phyloP scores from a whole-genome alignment of 2,888 invertebrate species.

The Watsonalla binaria region DNA sequence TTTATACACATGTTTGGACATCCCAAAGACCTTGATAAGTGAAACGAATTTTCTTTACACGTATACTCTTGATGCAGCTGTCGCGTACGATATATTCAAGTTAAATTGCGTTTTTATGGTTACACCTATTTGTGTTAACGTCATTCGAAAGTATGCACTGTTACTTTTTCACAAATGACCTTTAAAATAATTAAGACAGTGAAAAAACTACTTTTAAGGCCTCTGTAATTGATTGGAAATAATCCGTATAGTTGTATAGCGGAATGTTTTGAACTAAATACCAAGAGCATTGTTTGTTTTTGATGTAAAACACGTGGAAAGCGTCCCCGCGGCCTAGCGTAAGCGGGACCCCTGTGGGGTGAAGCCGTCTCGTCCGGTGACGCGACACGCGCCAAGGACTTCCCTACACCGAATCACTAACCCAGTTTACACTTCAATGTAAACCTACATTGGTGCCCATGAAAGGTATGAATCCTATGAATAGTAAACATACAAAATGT shows the following conservation, averaged over 20 bases:
- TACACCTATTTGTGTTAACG: too few relatives aligned
- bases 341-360: constrained; percentile 46
- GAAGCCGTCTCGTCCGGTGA: constrained; percentile 20
- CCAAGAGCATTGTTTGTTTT: constrained; percentile 16
- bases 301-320: constrained; percentile 47
- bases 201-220: too few relatives aligned
- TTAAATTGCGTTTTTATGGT: constrained; percentile 24
- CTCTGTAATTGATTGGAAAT: too few relatives aligned
- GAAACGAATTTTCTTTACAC: constrained; percentile 24
- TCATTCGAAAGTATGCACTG: neutral
- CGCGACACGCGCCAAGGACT: constrained; percentile 35
- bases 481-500: neutral
- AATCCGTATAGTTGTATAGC: too few relatives aligned
- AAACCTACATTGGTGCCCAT: neutral
- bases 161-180: constrained; percentile 21
- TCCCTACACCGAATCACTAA: constrained; percentile 2
- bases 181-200: constrained; percentile 12
- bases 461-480: too few relatives aligned
- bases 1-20: constrained; percentile 26
- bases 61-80: constrained; percentile 9
- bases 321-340: constrained; percentile 43
- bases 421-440: neutral
- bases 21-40: constrained; percentile 20
- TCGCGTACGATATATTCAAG: constrained; percentile 23
- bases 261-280: too few relatives aligned